Base-by-base conservation (phyloP, 92 coral and sea anemone genomes). In the Heteractis magnifica region DNA sequence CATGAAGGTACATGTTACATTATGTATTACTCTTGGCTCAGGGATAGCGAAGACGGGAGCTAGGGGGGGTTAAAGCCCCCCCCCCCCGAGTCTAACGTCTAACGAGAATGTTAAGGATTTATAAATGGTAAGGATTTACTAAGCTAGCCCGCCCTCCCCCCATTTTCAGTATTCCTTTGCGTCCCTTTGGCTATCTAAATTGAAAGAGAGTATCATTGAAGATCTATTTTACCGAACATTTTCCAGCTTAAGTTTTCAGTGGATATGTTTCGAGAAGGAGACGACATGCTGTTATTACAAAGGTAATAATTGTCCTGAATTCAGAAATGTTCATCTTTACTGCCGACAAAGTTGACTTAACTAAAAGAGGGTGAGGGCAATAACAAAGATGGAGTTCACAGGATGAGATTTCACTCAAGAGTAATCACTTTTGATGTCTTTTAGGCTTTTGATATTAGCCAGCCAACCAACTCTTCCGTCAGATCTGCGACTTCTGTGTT, bases 231-330 rank as follows among this genome's bases (percentile, higher is more conserved):
- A 41, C 15, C 62, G 20, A n/a, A 9, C 21, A 76, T 49, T 79
- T 81, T 76, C 55, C 87, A 95, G 98, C 81, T 89, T 12, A 92
- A 94, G 75, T 93, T 96, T 80, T 87, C 91, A 13, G 86, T 81
- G 18, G 96, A 96, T 55, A 92, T 96, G 91, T 94, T 96, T 82
- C 89, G 90, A 83, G 98, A 96, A 77, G 86, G 89, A 9, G 99
- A 94, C 53, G 97, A 90, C 52, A 48, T 93, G 75, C 88, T 93
- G n/a, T 89, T 96, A 72, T 85, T 96, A 19, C 98, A 96, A 85
- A 92, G 99, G 98, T 93, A 82, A 6, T 72, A 10, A 11, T 12
- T 10, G 49, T 71, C 55, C 49, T 85, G 18, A 44, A 8, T 23
- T 26, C 5, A 2, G 18, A 60, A 60, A 20, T 74, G 0, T 41